phyloP scores from a whole-genome alignment of 1,140 invertebrate species.

The Potamilus streckersoni region DNA sequence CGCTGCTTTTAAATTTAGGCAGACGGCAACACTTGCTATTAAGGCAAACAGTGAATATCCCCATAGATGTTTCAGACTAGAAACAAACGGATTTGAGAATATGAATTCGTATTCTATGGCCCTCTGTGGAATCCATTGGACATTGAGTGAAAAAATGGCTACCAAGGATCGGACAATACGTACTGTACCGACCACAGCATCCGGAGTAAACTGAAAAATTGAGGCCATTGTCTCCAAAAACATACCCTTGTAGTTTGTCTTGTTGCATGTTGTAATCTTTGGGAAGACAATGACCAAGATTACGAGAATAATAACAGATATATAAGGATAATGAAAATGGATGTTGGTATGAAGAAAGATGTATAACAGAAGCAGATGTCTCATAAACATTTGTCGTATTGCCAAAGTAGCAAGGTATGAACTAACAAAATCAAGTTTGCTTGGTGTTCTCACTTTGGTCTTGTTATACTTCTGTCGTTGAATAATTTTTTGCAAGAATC shows the following conservation, averaged over 20 bases:
- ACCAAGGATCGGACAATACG: conserved; percentile 51
- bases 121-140: conserved; percentile 60
- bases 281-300: conserved; percentile 57
- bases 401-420: conserved; percentile 58
- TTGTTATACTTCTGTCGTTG: conserved; percentile 45
- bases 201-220: conserved; percentile 59
- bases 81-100: conserved; percentile 53
- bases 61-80: conserved; percentile 58
- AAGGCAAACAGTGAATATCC: conserved; percentile 48
- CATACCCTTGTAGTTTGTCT: conserved; percentile 52
- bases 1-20: conserved; percentile 34
- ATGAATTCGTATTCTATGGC: conserved; percentile 59
- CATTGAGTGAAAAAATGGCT: conserved; percentile 47
- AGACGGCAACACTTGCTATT: conserved; percentile 33
- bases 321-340: conserved; percentile 44
- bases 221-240: conserved; percentile 58
- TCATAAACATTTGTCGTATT: conserved; percentile 60
- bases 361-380: conserved; percentile 53
- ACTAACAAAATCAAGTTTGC: conserved; percentile 54
- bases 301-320: conserved; percentile 54
- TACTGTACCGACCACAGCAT: conserved; percentile 57
- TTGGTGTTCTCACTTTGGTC: conserved; percentile 51
- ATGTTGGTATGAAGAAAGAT: conserved; percentile 50
- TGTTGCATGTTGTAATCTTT: conserved; percentile 55
- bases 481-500: conserved; percentile 50